Evolutionary conservation across 2,888 invertebrate species (phyloP), one percentile per base, ranked within the genome.

Genomic region (Sarcophaga variegata): DNA sequence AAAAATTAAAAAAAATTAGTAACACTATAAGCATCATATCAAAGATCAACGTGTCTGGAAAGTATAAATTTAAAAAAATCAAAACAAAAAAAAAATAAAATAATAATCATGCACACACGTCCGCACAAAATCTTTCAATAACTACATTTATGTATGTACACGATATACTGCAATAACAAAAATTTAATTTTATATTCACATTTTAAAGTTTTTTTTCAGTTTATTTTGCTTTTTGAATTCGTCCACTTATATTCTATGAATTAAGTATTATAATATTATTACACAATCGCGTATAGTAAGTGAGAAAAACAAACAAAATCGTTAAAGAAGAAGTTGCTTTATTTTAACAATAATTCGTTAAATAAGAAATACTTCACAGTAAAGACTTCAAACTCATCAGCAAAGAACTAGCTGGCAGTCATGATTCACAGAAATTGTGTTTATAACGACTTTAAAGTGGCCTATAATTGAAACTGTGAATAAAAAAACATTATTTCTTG

Each of bases 11-110:
- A 63, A 59, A 81, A 81, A 59, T 14, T 54, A 49, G 20, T 78
- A 81, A 69, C 70, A 67, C 12, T 47, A 45, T 14, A 59, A 25
- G 49, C 64, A 75, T 66, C 49, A 72, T 71, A 76, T 81, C 63
- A 63, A 60, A 62, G 82, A 82, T 86, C 78, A 76, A 86, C 79
- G 82, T 86, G 75, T 79, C 62, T 79, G n/a, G 70, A 76, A 79
- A 75, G 11, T 20, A 66, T 59, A 67, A 81, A 62, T 74, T 59
- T 64, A 20, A 60, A 80, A n/a, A n/a, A n/a, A n/a, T n/a, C 64
- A 22, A n/a, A 22, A 63, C 12, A 59, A 20, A 8, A 72, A 17
- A 10, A 27, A 62, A n/a, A 63, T 17, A 54, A 54, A 22, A 25
- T n/a, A 25, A 14, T 54, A 20, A n/a, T 59, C 6, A 27, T 54